These are phyloP conservation scores for Leptinotarsa peninsularis DNA, from an alignment of 2,888 invertebrate species.

Conservation along the genomic window DNA sequence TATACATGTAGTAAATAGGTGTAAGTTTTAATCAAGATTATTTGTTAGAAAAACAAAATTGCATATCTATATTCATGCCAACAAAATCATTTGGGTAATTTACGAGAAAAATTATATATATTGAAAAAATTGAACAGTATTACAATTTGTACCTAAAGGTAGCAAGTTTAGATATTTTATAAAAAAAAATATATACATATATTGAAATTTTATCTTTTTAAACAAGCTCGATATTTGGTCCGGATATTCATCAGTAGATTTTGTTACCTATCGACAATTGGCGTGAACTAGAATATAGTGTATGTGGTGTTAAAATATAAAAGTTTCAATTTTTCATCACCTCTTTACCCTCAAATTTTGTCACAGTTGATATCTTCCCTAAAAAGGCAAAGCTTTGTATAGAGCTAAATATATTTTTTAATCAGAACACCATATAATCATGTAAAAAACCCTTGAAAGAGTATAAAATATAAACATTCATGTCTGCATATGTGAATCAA, in stretches of 20 bases:
- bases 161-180: slow-evolving; percentile 66
- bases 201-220: slow-evolving; percentile 65
- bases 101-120: slow-evolving; percentile 58
- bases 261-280: slow-evolving; percentile 63
- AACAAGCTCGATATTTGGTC: slow-evolving; percentile 60
- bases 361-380: slow-evolving; percentile 21
- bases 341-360: slow-evolving; percentile 46
- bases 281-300: slow-evolving; percentile 63
- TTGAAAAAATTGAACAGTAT: slow-evolving; percentile 64
- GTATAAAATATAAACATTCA: neutral
- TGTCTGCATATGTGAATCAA: neutral
- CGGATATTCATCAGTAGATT: slow-evolving; percentile 60
- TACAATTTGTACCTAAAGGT: slow-evolving; percentile 67
- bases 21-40: slow-evolving; percentile 54
- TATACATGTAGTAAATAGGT: slow-evolving; percentile 53
- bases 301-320: slow-evolving; percentile 59
- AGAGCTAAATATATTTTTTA: slow-evolving; percentile 6
- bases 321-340: slow-evolving; percentile 45
- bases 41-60: slow-evolving; percentile 56
- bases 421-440: slow-evolving; percentile 10
- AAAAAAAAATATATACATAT: slow-evolving; percentile 61
- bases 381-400: slow-evolving; percentile 5
- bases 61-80: slow-evolving; percentile 65
- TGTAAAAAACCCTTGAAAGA: neutral
- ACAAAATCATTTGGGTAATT: slow-evolving; percentile 54